These are phyloP conservation scores for Gallinago solitaria DNA, from an alignment of 2,797 vertebrate genomes.

Conservation along the genomic window DNA sequence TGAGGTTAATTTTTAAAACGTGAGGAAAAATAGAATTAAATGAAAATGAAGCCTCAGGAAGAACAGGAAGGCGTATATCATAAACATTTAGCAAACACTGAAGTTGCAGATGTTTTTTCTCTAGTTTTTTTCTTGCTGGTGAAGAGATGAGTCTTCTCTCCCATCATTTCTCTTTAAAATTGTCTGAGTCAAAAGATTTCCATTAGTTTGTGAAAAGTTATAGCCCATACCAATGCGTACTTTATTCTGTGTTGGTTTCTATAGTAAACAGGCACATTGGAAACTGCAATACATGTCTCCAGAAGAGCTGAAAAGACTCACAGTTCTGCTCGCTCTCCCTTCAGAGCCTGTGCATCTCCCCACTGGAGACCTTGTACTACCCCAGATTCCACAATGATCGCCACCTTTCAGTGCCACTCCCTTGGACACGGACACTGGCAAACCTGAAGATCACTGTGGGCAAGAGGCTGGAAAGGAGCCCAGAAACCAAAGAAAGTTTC, in stretches of 20 bases:
- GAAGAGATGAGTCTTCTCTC: not conserved
- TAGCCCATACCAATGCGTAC: not conserved
- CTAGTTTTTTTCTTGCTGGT: not conserved
- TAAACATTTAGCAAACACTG: not conserved
- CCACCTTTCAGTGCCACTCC: not conserved
- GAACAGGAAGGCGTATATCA: not conserved
- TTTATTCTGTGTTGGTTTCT: not conserved
- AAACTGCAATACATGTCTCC: not conserved
- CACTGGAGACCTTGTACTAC: not conserved
- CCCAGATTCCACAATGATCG: not conserved
- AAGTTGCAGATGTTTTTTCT: not conserved
- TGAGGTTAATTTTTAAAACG: not conserved
- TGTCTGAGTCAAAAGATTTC: not conserved
- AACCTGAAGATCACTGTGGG: not conserved
- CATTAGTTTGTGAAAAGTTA: not conserved
- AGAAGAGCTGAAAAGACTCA: not conserved
- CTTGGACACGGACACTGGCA: not conserved
- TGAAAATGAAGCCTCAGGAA: not conserved
- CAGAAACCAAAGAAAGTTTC: not conserved
- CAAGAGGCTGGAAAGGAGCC: not conserved
- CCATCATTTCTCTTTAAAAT: not conserved
- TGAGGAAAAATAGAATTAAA: not conserved
- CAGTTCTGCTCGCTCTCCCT: not conserved
- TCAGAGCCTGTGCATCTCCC: not conserved
- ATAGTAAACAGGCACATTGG: not conserved